Conservation (phyloP, 2,113 vertebrate genomes). For the Salvelinus sp. region DNA sequence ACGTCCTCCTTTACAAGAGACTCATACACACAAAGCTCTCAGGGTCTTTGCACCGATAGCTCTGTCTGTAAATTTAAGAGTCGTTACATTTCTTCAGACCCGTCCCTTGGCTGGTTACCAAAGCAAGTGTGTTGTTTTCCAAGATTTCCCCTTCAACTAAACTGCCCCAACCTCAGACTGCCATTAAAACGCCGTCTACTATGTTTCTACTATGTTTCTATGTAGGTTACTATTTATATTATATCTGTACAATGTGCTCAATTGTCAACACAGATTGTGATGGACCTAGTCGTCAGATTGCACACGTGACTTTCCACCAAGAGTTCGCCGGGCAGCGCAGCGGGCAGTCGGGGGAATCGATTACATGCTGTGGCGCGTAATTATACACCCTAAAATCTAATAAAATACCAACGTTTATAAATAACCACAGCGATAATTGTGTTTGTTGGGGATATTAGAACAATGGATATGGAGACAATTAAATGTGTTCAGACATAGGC, state of each 20-base stretch:
- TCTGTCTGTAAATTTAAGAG: too few species aligned
- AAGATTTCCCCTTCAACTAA: too few species aligned
- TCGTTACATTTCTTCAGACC: too few species aligned
- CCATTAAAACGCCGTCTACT: neutral
- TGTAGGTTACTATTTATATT: neutral
- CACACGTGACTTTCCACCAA: slow-evolving; percentile 38
- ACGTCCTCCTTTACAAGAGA: neutral
- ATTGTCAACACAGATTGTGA: neutral
- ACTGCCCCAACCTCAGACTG: too few species aligned
- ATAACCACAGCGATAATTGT: neutral
- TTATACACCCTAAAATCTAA: slow-evolving; percentile 41
- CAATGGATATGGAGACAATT: neutral
- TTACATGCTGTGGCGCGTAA: slow-evolving; percentile 39
- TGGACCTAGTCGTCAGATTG: neutral
- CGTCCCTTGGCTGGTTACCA: too few species aligned
- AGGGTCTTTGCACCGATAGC: neutral
- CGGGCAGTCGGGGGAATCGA: slow-evolving; percentile 17
- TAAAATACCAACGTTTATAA: neutral
- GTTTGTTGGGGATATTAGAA: neutral
- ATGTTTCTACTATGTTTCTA: neutral
- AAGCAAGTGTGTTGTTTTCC: too few species aligned
- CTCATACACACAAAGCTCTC: neutral
- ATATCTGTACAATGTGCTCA: neutral
- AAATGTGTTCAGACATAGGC: neutral
- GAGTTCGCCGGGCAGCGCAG: neutral